Base-by-base conservation (phyloP, 2,888 invertebrate species). In the Acanthococcus lagerstroemiae region DNA sequence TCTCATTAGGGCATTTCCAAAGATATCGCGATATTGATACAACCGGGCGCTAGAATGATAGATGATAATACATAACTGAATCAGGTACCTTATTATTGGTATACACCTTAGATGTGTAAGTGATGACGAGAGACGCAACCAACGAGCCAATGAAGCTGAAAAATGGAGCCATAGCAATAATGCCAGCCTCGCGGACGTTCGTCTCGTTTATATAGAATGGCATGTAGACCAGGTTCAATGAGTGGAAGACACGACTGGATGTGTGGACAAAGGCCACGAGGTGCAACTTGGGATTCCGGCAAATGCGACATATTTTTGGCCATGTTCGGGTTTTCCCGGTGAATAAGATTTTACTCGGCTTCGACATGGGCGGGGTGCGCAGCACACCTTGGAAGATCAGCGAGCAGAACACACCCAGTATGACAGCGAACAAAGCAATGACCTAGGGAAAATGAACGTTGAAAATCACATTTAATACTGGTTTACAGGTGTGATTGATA, bases 191-290 rank as follows among this genome's bases (percentile, higher is more conserved):
- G 25, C 78, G 71, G n/a, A 76, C 71, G 17, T 81, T 74, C 15
- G 79, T 77, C 70, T 81, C 80, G 72, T 90, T 88, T 66, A 94
- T 80, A 76, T 90, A 95, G 71, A 94, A 79, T 1, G 94, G 92
- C 71, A 94, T 84, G 76, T 93, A 95, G 1, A 93, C 87, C 71
- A 94, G 83, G 69, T 89, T 87, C 50, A 94, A 77, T 68, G 92
- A 93, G 74, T 90, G 87, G 76, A 88, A 90, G 30, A 95, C 78
- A 69, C 93, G 82, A 17, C 91, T 88, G 55, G 87, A 85, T 74
- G 93, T 92, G 76, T 95, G 94, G 6, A 85, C 74, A 55, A 81
- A 68, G 1, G 81, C 83, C 21, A 84, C 79, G 80, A 82, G 73
- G 71, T 78, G 74, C 69, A 74, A 58, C 5, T 67, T 57, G 2